Base-by-base conservation (phyloP, 1,140 invertebrate species). In the Goniozus legneri region DNA sequence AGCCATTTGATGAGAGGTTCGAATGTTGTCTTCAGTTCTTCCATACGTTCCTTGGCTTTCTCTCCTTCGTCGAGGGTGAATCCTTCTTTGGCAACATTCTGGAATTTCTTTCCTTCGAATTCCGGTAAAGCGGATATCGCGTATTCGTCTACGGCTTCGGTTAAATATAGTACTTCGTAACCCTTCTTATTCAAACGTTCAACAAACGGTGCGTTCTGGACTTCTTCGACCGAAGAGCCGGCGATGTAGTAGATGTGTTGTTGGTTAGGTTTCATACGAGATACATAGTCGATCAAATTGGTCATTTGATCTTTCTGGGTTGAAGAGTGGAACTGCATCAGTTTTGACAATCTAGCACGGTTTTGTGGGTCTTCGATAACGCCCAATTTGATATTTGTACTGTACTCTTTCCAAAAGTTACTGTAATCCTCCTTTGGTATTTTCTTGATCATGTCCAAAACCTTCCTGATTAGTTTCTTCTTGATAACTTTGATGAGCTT, bases 31-130 rank as follows among this genome's bases (percentile, higher is more conserved):
- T 91, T 87, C 16, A 92, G 62, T 34, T 83, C 81, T 73, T 97
- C 92, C 57, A 88, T 79, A 56, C 83, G 84, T 66, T 92, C 86
- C 66, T 95, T 93, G 38, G 85, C 83, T 49, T 87, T 86, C 50
- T 91, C 87, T 14, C 84, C 85, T 67, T 88, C 92, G 47, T 93
- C 86, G 1, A 99, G 69, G 43, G 87, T 84, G 60, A 99, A 85
- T 2, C 96, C 95, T 78, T 99, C 97, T 74, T 99, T 99, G 48
- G 97, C 97, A 22, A 98, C 92, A 69, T 99, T 99, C 77, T 98
- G 95, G 88, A 99, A 97, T 74, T 98, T 98, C 77, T 98, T 97
- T 20, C 94, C 92, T 63, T 99, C 96, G 75, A 95, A 99, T 75
- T 99, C 96, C n/a, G 97, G 95, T 60, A 99, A 75, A 7, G 93